A percentile compares a stretch with the other conserved stretches of the same genome.
phyloP scores from a whole-genome alignment of 2,797 vertebrate genomes.

The Myotis planiceps region DNA sequence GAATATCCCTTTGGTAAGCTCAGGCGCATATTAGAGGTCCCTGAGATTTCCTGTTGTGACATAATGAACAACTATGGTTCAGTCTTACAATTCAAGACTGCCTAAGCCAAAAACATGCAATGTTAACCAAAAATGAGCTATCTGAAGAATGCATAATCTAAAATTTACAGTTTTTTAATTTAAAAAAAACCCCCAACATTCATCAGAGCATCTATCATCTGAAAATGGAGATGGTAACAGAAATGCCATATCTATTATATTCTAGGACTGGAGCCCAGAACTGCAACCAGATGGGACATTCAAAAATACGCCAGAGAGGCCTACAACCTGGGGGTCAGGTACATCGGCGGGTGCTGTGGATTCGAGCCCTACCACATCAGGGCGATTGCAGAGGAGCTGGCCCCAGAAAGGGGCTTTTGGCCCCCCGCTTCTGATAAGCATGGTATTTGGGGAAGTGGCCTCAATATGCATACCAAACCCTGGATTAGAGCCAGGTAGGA shows the following conservation, averaged over 20 bases:
- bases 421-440: conserved; percentile 94
- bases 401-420: conserved; percentile 90
- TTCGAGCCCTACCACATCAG: conserved; percentile 96
- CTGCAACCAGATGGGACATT: conserved; percentile 94
- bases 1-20: conserved; percentile 95
- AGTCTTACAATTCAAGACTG: neutral
- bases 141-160: neutral
- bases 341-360: conserved; percentile 95
- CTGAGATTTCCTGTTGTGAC: neutral
- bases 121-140: neutral
- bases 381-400: conserved; percentile 94
- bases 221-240: neutral
- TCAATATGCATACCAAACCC: conserved; percentile 96
- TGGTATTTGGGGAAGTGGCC: conserved; percentile 91
- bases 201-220: neutral
- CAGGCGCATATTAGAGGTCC: rapidly evolving
- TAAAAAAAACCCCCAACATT: neutral
- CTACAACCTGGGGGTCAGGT: conserved; percentile 92
- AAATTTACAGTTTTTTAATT: neutral
- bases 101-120: neutral
- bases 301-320: conserved; percentile 95
- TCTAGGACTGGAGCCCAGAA: conserved; percentile 94
- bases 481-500: conserved; percentile 96
- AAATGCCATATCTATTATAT: conserved; percentile 21
- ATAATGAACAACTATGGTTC: neutral